Base-by-base conservation (phyloP, 1,140 invertebrate genomes). In the Euschistus heros region DNA sequence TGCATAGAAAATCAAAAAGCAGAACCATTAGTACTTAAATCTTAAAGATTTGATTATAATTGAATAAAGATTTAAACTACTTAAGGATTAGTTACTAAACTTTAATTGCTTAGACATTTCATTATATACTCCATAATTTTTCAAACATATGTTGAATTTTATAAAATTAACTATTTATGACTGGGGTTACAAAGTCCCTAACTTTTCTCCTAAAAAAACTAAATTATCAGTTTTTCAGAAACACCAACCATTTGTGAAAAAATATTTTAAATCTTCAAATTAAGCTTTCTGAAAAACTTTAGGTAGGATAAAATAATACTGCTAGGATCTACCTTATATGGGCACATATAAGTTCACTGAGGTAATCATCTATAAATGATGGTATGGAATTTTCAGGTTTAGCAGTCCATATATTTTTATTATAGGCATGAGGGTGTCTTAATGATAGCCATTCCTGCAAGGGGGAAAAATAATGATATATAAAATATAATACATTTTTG, bases 391-490 rank as follows among this genome's bases (percentile, higher is more conserved):
- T 50, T 24, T 63, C 59, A 37, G 62, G 57, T 20, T 60, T 60
- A n/a, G 37, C 7, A 30, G 26, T 42, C 8, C 44, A 61, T 30
- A 68, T 20, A 57, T 65, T 63, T 18, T 54, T 59, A 52, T 68
- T 65, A 30, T 57, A n/a, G 2, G 44, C 52, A 65, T 65, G 67
- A 44, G 20, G 14, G 24, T 64, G 50, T 27, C 64, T 59, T 44
- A 69, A 60, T n/a, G 62, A 68, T 54, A 68, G 50, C 52, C 30
- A 62, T 33, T 68, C 60, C 62, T 70, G 54, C 3, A 70, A n/a
- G n/a, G n/a, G n/a, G 50, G n/a, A 68, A 50, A 46, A 30, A 67
- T 2, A 54, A 27, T 8, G 42, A 22, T 26, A 27, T 60, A 2
- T 30, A 13, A 22, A n/a, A 66, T 44, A 42, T 2, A 18, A 17